These are phyloP conservation scores for Diadumene lineata DNA, from an alignment of 92 coral and sea anemone species.

Conservation along the genomic window DNA sequence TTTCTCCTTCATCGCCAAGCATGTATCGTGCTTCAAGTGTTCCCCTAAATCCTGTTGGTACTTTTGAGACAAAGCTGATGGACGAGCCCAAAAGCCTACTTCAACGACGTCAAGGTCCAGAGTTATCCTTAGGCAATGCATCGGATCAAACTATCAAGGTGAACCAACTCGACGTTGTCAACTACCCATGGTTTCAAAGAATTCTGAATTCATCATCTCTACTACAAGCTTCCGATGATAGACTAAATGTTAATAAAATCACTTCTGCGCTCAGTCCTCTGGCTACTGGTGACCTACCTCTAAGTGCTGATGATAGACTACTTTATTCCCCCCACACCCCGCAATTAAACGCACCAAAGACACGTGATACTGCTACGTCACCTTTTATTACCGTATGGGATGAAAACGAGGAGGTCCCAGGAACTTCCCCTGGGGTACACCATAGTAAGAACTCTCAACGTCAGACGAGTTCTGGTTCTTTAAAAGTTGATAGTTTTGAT, in stretches of 20 bases:
- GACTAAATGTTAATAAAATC: background rate
- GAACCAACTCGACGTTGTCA: background rate
- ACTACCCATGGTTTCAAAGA: conserved; percentile 13
- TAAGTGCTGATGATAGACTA: conserved; percentile 28
- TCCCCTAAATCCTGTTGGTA: conserved; percentile 4
- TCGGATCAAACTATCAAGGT: conserved; percentile 2
- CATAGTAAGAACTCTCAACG: background rate
- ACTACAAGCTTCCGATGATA: background rate
- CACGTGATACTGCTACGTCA: conserved; percentile 51
- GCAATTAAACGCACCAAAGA: background rate
- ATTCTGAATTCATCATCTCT: background rate
- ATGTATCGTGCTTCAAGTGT: conserved; percentile 20
- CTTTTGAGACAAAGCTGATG: background rate
- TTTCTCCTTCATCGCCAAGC: background rate
- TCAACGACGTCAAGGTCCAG: conserved; percentile 53
- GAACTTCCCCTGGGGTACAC: background rate
- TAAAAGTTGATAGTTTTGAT: background rate
- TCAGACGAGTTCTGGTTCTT: conserved; percentile 1
- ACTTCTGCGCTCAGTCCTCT: conserved; percentile 12
- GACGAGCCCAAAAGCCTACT: conserved; percentile 20
- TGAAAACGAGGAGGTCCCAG: conserved; percentile 26
- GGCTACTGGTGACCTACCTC: conserved; percentile 10
- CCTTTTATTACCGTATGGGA: conserved; percentile 43
- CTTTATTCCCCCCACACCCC: conserved; percentile 28
- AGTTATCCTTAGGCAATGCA: conserved; percentile 47